A percentile compares a stretch with the other conserved stretches of the same genome.
Conservation (phyloP, 2,113 vertebrate genomes). For the Dendropsophus ebraccatus region DNA sequence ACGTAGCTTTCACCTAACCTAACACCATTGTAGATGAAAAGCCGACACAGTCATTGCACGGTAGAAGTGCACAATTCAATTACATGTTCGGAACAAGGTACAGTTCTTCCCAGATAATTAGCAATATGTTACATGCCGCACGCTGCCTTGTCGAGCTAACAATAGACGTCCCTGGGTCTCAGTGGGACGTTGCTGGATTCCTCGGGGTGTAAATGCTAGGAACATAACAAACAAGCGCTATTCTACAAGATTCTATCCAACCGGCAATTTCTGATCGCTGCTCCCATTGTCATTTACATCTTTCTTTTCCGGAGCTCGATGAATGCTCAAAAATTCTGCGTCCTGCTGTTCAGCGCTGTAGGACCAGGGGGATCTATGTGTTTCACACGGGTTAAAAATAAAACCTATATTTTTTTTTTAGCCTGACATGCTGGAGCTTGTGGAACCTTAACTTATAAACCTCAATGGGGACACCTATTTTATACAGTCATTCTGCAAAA, state of each 20-base stretch:
- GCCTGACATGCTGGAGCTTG: background rate
- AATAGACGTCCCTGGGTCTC: slow-evolving; percentile 13
- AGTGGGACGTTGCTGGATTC: slow-evolving; percentile 7
- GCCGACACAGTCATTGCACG: background rate
- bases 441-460: background rate
- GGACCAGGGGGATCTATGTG: background rate
- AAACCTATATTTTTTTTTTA: background rate
- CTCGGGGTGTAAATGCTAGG: slow-evolving; percentile 2
- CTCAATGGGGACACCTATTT: background rate
- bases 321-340: background rate
- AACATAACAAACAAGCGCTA: slow-evolving; percentile 30
- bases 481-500: background rate
- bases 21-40: background rate
- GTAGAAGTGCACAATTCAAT: background rate
- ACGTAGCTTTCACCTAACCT: background rate
- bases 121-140: slow-evolving; percentile 2
- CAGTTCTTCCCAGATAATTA: slow-evolving; percentile 14
- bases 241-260: background rate
- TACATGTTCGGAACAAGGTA: background rate
- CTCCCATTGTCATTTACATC: background rate
- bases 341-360: background rate
- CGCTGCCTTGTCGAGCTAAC: slow-evolving; percentile 5
- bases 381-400: slow-evolving; percentile 10
- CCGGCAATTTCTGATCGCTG: background rate
- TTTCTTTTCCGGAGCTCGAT: background rate